Evolutionary conservation across 2,797 vertebrate species (phyloP).

Genomic region (Chlorospingus flavigularis): DNA sequence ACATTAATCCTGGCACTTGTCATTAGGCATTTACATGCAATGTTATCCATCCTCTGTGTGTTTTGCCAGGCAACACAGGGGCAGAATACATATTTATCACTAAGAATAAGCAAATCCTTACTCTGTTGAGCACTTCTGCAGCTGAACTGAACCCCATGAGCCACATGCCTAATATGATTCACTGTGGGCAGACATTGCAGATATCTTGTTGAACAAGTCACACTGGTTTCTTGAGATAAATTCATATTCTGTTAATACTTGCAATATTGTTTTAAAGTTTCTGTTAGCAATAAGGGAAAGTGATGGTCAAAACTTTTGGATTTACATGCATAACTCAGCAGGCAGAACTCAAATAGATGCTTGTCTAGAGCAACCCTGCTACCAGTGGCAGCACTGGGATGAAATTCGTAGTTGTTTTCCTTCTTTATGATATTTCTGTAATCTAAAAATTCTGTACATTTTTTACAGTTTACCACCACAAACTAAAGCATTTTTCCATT

Average conservation of each 20-base stretch:
- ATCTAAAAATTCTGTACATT: background rate
- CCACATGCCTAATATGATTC: constrained; percentile 17
- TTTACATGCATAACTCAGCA: background rate
- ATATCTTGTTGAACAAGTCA: background rate
- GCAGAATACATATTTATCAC: constrained; percentile 78
- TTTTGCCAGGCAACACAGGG: constrained; percentile 71
- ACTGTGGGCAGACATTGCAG: background rate
- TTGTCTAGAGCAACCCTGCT: background rate
- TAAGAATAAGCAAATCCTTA: constrained; percentile 76
- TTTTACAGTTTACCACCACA: background rate
- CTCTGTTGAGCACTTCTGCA: constrained; percentile 60
- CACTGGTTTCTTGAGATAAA: constrained; percentile 29
- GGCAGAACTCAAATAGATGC: background rate
- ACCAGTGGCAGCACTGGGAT: background rate
- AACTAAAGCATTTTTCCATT: background rate
- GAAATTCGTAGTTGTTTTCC: background rate
- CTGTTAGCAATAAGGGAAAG: background rate
- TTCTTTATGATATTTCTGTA: background rate
- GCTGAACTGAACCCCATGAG: constrained; percentile 24
- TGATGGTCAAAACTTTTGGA: background rate
- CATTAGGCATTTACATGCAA: constrained; percentile 81
- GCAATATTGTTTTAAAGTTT: constrained; percentile 21
- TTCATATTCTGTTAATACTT: constrained; percentile 3
- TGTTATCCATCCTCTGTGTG: constrained; percentile 76
- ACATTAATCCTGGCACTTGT: constrained; percentile 78